Base-by-base conservation (phyloP, 2,888 invertebrate species). In the Drosophila leonis region DNA sequence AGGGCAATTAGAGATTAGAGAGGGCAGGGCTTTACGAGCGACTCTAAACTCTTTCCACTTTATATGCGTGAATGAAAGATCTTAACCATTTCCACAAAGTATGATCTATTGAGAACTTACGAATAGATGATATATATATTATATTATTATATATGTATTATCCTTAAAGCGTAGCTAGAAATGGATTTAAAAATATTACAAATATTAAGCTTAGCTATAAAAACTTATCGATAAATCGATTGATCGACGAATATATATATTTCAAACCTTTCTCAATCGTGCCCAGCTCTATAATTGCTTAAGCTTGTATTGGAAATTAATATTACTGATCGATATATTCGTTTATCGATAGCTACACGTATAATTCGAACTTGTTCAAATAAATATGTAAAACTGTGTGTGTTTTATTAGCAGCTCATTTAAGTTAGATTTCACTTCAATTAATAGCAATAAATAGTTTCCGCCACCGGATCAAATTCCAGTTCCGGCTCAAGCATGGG, bases 371-470 rank as follows among this genome's bases (percentile, higher is more conserved):
- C 54, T 52, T 31, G 48, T 67, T 63, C 35, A 55, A 75, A 65
- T 79, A 78, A 64, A 62, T 73, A 67, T 49, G n/a, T 46, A 59
- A 56, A 52, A 63, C 70, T 56, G 41, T 62, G 42, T 61, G 41
- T 35, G 39, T 63, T 63, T 63, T 33, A 48, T 60, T 63, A 60
- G 65, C 56, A 52, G 66, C 57, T 61, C 61, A 59, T 77, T 76
- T 76, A 80, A 71, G 51, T 61, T 77, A 71, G 41, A 49, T 75
- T 75, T 62, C 41, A 64, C 41, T 70, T 65, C 76, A 66, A 80
- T 77, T 71, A 75, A 49, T 75, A 75, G 70, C 71, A 77, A 77
- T 77, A 77, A 77, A 77, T 77, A 77, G 66, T 76, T 64, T 76
- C 52, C 56, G 33, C 10, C 57, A 15, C 35, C 42, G 33, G 24